phyloP scores from a whole-genome alignment of 2,797 vertebrate species.

The Liasis olivaceus region DNA sequence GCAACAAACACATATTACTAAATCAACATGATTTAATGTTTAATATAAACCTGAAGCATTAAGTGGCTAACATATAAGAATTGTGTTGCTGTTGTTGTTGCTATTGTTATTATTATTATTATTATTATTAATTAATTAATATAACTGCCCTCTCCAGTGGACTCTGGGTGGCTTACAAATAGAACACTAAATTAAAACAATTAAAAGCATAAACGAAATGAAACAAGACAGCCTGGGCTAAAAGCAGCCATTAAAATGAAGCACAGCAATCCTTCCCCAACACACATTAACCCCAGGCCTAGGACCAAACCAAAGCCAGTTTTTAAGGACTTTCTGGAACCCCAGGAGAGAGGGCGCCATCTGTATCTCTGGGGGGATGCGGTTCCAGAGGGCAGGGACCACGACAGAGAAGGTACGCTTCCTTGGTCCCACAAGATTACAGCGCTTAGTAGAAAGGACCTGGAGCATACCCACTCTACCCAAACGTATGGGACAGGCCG shows the following conservation, averaged over 20 bases:
- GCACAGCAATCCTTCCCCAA: too few species aligned
- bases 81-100: too few species aligned
- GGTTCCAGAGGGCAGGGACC: not conserved
- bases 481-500: not conserved
- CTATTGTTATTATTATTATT: too few species aligned
- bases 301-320: not conserved
- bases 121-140: too few species aligned
- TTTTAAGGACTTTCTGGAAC: not conserved
- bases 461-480: not conserved
- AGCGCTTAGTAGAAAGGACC: not conserved
- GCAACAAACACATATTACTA: slow-evolving; percentile 3
- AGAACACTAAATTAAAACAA: too few species aligned
- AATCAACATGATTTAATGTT: not conserved
- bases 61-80: not conserved
- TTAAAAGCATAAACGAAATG: too few species aligned
- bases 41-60: not conserved
- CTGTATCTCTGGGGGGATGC: not conserved
- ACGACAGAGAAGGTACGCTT: not conserved
- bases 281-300: not conserved
- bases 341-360: not conserved
- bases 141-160: too few species aligned
- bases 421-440: not conserved
- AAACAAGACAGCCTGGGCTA: too few species aligned
- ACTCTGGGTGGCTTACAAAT: too few species aligned
- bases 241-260: too few species aligned